Percentiles rank a stretch among this genome's conserved stretches.
Evolutionary conservation across 2,888 invertebrate genomes (phyloP).

Genomic region (Yponomeuta cagnagella): DNA sequence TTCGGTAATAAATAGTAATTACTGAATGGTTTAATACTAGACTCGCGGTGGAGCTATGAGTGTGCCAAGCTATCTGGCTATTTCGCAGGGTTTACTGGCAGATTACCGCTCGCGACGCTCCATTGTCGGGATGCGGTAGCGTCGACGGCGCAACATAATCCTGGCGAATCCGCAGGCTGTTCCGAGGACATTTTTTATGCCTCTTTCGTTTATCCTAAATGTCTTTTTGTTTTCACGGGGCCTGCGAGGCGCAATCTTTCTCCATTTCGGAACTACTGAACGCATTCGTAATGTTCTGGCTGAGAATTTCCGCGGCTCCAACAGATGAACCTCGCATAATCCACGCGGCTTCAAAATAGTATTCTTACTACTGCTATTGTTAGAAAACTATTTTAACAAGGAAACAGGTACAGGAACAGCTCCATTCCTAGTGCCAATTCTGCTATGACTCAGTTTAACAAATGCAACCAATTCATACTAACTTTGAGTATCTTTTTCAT

Average conservation of each 20-base stretch:
- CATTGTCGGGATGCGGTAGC: slow-evolving; percentile 13
- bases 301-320: not conserved
- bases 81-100: slow-evolving; percentile 25
- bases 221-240: not conserved
- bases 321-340: not conserved
- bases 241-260: not conserved
- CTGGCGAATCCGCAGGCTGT: slow-evolving; percentile 15
- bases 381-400: no score
- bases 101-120: slow-evolving; percentile 14
- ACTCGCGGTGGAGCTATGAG: slow-evolving; percentile 29
- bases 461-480: no score
- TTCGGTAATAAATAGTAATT: no score
- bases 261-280: not conserved
- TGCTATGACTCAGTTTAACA: no score
- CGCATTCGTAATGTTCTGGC: not conserved
- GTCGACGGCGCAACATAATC: slow-evolving; percentile 16
- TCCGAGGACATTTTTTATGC: slow-evolving; percentile 16
- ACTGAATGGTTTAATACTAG: slow-evolving; percentile 18
- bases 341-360: not conserved
- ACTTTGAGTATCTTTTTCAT: no score
- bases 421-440: no score
- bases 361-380: not conserved
- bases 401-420: no score
- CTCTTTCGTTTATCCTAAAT: slow-evolving; percentile 3
- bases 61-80: not conserved